Percentiles rank a stretch among this genome's conserved stretches.
Evolutionary conservation across 2,888 invertebrate species (phyloP).

Genomic region (Shargacucullia verbasci): DNA sequence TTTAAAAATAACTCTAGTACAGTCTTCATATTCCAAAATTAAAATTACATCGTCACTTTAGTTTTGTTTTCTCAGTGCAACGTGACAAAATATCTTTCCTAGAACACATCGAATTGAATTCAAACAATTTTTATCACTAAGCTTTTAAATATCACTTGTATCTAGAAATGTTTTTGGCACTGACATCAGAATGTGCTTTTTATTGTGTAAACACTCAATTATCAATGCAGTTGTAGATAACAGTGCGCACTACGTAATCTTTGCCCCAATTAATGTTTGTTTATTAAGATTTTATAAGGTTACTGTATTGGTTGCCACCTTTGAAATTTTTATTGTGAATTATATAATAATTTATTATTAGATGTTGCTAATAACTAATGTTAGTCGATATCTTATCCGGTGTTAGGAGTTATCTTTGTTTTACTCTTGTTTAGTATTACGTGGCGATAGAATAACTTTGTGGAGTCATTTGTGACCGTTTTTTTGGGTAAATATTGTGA

Average conservation of each 20-base stretch:
- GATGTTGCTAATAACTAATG: slow-evolving; percentile 12
- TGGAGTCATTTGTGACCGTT: slow-evolving; percentile 6
- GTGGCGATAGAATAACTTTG: slow-evolving; percentile 21
- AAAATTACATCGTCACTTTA: too few species aligned
- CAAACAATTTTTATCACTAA: slow-evolving; percentile 1
- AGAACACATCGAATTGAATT: neutral
- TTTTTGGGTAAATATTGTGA: slow-evolving; percentile 12
- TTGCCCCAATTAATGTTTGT: slow-evolving; percentile 55
- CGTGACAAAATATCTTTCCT: neutral
- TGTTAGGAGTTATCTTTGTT: slow-evolving; percentile 34
- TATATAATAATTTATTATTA: slow-evolving; percentile 32
- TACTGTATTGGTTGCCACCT: slow-evolving; percentile 30
- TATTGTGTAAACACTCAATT: slow-evolving; percentile 52
- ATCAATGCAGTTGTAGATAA: slow-evolving; percentile 57
- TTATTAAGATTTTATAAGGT: slow-evolving; percentile 54
- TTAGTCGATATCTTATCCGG: slow-evolving; percentile 33
- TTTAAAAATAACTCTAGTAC: too few species aligned
- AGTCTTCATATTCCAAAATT: too few species aligned
- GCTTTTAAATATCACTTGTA: slow-evolving; percentile 16
- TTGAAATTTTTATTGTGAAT: slow-evolving; percentile 12
- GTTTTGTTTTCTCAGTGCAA: neutral
- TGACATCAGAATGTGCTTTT: slow-evolving; percentile 44
- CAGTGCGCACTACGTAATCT: slow-evolving; percentile 45
- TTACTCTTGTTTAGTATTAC: slow-evolving; percentile 8
- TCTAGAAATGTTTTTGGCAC: slow-evolving; percentile 49